These are phyloP conservation scores for Hepsetus odoe DNA, from an alignment of 2,113 vertebrate species.

Conservation along the genomic window DNA sequence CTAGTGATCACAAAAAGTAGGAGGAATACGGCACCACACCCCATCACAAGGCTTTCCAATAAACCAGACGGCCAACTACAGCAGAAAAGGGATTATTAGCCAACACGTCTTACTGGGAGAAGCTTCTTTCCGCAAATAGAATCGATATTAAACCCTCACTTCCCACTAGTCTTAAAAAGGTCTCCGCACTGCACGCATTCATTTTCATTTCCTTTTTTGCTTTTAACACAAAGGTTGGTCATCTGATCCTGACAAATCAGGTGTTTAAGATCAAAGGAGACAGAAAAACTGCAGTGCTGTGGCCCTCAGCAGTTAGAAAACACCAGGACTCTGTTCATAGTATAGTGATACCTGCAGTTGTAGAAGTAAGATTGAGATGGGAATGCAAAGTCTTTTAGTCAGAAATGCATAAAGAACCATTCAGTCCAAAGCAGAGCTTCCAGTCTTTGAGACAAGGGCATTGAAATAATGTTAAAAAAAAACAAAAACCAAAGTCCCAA, in stretches of 20 bases:
- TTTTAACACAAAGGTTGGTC: background rate
- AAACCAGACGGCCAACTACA: background rate
- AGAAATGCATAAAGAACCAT: constrained; percentile 13
- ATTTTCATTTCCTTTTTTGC: background rate
- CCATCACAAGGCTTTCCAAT: background rate
- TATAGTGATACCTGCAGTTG: background rate
- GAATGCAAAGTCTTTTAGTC: background rate
- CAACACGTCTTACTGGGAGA: background rate
- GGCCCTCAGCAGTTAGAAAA: background rate
- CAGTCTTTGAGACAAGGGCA: background rate
- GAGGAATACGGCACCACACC: too few relatives aligned
- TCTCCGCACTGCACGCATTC: background rate
- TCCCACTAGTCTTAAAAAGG: background rate
- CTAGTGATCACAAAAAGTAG: too few relatives aligned
- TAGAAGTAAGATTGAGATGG: background rate
- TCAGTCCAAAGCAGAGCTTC: constrained; percentile 5
- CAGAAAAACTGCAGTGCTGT: background rate
- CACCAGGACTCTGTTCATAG: background rate
- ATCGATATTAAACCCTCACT: background rate
- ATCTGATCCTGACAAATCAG: background rate
- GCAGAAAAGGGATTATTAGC: background rate
- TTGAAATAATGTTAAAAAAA: constrained; percentile 9
- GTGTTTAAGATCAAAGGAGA: background rate
- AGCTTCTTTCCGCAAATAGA: background rate
- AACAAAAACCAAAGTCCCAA: background rate